These are phyloP conservation scores for Hydrozoanthus tunicans DNA, from an alignment of 64 coral and sea anemone genomes.

Conservation along the genomic window DNA sequence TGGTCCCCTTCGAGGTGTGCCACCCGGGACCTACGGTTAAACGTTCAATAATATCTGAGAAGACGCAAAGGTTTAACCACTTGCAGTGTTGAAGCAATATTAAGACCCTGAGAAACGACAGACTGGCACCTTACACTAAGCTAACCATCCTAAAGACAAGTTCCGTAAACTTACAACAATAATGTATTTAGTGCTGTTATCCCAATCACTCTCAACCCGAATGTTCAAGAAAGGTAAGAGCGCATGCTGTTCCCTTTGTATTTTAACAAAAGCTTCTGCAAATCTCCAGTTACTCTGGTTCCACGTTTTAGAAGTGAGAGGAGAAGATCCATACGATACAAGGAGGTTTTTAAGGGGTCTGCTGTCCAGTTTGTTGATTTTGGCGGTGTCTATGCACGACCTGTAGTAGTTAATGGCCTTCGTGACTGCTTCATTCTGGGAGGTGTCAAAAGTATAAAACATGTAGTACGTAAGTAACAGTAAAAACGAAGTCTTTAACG, in stretches of 20 bases:
- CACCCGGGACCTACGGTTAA: too few relatives aligned
- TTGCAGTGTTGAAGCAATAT: too few relatives aligned
- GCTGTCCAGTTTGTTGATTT: constrained; percentile 24
- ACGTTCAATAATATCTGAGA: too few relatives aligned
- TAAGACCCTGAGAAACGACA: too few relatives aligned
- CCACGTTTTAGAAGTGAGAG: constrained; percentile 40
- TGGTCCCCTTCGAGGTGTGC: too few relatives aligned
- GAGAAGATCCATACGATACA: constrained; percentile 18
- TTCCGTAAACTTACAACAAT: constrained; percentile 23
- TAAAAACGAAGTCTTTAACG: too few relatives aligned
- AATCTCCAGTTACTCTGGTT: constrained; percentile 21
- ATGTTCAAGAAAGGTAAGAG: constrained; percentile 23
- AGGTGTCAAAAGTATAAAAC: not conserved
- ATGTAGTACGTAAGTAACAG: too few relatives aligned
- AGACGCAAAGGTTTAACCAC: too few relatives aligned
- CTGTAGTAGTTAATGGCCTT: constrained; percentile 39
- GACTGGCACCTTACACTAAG: not conserved
- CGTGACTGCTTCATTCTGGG: constrained; percentile 39
- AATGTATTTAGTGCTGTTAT: constrained; percentile 31
- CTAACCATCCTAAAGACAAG: not conserved
- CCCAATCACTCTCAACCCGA: constrained; percentile 9
- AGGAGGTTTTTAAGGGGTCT: constrained; percentile 29
- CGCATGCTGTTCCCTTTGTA: constrained; percentile 35
- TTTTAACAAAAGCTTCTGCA: constrained; percentile 26
- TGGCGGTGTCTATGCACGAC: not conserved